phyloP scores from a whole-genome alignment of 1,140 invertebrate species.

The Eupristina koningsbergeri region DNA sequence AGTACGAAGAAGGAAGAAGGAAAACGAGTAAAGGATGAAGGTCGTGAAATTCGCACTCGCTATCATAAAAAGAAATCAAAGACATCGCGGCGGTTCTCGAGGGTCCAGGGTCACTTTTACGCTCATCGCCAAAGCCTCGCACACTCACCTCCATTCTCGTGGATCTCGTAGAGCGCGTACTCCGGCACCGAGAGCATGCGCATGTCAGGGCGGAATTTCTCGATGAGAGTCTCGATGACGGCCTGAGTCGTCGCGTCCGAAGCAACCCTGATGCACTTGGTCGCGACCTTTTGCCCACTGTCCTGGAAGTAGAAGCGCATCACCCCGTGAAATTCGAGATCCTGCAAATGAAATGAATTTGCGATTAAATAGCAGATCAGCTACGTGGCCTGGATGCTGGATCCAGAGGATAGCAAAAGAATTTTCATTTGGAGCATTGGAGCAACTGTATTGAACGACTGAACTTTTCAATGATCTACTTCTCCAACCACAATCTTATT shows the following conservation, averaged over 20 bases:
- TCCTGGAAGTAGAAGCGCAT: conserved; percentile 99
- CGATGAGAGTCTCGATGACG: conserved; percentile 96
- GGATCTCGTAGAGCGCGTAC: conserved; percentile 97
- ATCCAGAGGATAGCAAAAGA: too few relatives aligned
- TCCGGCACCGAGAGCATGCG: conserved; percentile 96
- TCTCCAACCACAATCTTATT: neutral
- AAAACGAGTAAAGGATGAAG: too few relatives aligned
- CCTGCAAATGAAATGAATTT: conserved; percentile 77
- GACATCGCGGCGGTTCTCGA: neutral
- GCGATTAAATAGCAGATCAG: too few relatives aligned
- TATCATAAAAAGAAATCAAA: too few relatives aligned
- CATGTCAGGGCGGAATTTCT: conserved; percentile 99
- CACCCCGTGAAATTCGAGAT: conserved; percentile 98
- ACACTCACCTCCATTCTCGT: conserved; percentile 89
- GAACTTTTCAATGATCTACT: too few relatives aligned
- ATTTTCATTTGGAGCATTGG: too few relatives aligned
- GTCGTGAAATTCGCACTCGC: too few relatives aligned
- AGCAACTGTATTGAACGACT: too few relatives aligned
- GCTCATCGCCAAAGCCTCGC: too few relatives aligned
- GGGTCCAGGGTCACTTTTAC: too few relatives aligned
- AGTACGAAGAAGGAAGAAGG: too few relatives aligned
- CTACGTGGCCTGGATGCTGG: too few relatives aligned
- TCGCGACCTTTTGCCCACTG: conserved; percentile 96
- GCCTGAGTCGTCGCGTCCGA: conserved; percentile 95
- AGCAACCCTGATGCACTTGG: conserved; percentile 98